Percentiles rank a stretch among this genome's conserved stretches.
Conservation (phyloP, 53 echinoderm and acorn worm genomes). For the Zoroaster sp. region DNA sequence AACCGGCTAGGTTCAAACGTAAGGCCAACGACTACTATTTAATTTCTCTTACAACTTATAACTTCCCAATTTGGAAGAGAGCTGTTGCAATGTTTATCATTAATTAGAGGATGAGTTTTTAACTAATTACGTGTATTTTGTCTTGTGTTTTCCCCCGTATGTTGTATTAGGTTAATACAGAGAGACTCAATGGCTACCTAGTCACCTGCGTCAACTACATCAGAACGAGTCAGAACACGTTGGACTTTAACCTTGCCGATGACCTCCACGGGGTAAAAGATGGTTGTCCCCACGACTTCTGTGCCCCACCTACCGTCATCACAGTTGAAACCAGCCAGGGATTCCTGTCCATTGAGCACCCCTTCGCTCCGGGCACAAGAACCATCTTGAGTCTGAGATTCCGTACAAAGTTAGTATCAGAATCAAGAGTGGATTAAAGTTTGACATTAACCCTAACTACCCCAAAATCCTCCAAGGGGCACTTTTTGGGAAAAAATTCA, state of each 20-base stretch:
- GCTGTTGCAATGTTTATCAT: too few species aligned
- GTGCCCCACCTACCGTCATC: constrained; percentile 89
- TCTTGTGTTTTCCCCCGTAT: neutral
- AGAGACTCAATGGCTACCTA: constrained; percentile 94
- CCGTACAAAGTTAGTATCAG: constrained; percentile 75
- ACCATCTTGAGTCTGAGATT: constrained; percentile 81
- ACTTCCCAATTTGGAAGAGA: neutral
- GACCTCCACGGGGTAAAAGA: constrained; percentile 80
- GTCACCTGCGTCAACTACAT: constrained; percentile 93
- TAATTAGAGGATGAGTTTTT: neutral
- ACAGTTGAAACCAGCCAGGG: constrained; percentile 72
- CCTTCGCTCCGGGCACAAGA: constrained; percentile 81
- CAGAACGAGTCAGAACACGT: constrained; percentile 63
- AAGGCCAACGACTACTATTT: too few species aligned
- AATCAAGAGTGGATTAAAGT: too few species aligned
- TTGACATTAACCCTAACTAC: too few species aligned
- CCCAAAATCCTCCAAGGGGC: too few species aligned
- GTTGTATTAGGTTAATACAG: constrained; percentile 75
- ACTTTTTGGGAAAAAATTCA: too few species aligned
- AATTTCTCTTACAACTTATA: too few species aligned
- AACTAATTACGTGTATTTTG: neutral
- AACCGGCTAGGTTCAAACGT: too few species aligned
- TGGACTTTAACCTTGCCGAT: constrained; percentile 74
- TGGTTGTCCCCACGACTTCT: constrained; percentile 90
- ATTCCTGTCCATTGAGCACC: constrained; percentile 77